Conservation (phyloP, 2,113 vertebrate genomes). For the Nerophis lumbriciformis region DNA sequence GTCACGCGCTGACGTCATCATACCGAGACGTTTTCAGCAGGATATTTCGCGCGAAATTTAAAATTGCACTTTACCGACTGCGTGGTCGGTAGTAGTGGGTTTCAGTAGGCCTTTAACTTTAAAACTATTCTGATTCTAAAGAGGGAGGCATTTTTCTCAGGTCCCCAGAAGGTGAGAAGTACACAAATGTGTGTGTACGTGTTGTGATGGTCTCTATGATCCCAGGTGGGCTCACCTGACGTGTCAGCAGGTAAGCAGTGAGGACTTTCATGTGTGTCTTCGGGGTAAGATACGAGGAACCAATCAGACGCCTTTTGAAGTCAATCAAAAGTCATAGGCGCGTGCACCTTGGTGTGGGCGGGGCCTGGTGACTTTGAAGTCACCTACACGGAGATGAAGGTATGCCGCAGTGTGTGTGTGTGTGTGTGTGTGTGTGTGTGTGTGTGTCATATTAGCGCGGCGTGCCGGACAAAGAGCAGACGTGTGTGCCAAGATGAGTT, state of each 20-base stretch:
- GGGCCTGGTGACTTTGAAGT: constrained; percentile 52
- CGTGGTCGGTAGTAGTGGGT: too few species aligned
- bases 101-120: too few species aligned
- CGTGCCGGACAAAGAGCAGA: constrained; percentile 42
- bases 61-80: too few species aligned
- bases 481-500: constrained; percentile 18
- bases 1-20: too few species aligned
- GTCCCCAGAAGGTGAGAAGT: too few species aligned
- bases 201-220: constrained; percentile 45
- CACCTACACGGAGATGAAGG: constrained; percentile 49
- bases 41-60: too few species aligned
- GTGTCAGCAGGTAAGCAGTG: constrained; percentile 41
- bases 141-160: too few species aligned
- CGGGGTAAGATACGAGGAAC: background rate
- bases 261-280: constrained; percentile 13
- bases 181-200: background rate
- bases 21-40: too few species aligned
- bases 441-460: constrained; percentile 25
- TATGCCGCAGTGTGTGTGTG: background rate
- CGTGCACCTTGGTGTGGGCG: background rate
- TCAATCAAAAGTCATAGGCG: constrained; percentile 31
- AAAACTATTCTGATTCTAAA: too few species aligned
- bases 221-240: constrained; percentile 50
- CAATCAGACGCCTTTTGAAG: constrained; percentile 47
- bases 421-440: constrained; percentile 7